phyloP scores from a whole-genome alignment of 2,888 invertebrate species.

The Heliconius ismenius region DNA sequence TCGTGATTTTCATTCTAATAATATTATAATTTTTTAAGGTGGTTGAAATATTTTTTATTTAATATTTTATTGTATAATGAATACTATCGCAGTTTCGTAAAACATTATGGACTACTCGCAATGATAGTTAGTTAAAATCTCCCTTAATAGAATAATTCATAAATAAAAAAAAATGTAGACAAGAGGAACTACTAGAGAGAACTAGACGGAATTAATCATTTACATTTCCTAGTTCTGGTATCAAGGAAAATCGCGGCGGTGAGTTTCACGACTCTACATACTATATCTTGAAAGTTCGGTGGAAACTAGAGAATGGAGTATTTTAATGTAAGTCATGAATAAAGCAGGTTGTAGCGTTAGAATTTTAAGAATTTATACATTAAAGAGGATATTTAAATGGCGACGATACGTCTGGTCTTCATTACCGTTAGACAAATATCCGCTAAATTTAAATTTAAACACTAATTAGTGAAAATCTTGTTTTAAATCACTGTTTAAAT shows the following conservation, averaged over 20 bases:
- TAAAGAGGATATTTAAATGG: constrained; percentile 19
- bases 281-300: not conserved
- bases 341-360: constrained; percentile 9
- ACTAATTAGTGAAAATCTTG: constrained; percentile 19
- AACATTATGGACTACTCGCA: no score
- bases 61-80: not conserved
- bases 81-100: no score
- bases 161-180: no score
- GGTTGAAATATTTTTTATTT: not conserved
- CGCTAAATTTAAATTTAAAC: constrained; percentile 21
- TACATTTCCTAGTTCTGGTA: no score
- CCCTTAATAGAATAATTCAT: no score
- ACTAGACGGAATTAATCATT: no score
- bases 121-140: no score
- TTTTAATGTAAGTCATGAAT: not conserved
- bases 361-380: constrained; percentile 19
- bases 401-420: constrained; percentile 16
- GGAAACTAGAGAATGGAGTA: no score
- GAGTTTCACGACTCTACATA: not conserved
- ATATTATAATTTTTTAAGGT: not conserved
- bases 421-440: constrained; percentile 23
- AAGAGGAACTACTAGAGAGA: no score
- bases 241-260: not conserved
- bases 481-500: constrained; percentile 14
- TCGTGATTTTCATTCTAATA: constrained; percentile 1